Conservation (phyloP, 2,113 vertebrate species). For the Microcebus tavaratra region DNA sequence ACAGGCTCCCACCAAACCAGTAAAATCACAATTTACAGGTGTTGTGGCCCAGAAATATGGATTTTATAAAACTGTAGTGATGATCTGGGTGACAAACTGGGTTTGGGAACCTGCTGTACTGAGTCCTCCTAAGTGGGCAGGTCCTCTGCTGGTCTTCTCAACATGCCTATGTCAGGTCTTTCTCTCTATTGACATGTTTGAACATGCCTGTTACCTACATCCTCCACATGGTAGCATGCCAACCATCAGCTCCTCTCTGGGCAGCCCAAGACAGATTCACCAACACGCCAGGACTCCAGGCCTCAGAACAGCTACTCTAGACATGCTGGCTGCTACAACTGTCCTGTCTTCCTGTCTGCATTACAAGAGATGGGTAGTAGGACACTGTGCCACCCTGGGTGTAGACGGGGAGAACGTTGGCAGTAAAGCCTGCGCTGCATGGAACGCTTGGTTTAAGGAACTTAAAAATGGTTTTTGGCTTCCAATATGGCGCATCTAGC, state of each 20-base stretch:
- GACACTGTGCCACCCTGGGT: fast-evolving
- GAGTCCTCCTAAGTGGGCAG: background rate
- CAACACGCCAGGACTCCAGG: background rate
- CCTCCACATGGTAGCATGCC: background rate
- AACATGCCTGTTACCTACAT: background rate
- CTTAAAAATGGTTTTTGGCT: background rate
- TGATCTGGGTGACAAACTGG: background rate
- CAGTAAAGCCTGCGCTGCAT: background rate
- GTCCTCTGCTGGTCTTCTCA: background rate
- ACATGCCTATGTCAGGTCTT: background rate
- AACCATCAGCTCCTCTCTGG: background rate
- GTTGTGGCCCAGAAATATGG: background rate
- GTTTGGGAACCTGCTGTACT: background rate
- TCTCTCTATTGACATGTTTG: background rate
- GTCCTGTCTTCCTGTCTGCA: background rate
- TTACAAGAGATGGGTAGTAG: background rate
- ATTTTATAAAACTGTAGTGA: background rate
- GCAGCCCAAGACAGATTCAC: background rate
- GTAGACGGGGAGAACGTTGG: background rate
- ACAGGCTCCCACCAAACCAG: background rate
- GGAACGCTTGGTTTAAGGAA: background rate
- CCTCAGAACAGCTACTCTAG: background rate
- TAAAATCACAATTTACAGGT: background rate
- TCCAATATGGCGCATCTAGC: background rate
- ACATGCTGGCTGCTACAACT: background rate